Conservation (phyloP, 2,797 vertebrate species). For the Scomberomorus guttatus region DNA sequence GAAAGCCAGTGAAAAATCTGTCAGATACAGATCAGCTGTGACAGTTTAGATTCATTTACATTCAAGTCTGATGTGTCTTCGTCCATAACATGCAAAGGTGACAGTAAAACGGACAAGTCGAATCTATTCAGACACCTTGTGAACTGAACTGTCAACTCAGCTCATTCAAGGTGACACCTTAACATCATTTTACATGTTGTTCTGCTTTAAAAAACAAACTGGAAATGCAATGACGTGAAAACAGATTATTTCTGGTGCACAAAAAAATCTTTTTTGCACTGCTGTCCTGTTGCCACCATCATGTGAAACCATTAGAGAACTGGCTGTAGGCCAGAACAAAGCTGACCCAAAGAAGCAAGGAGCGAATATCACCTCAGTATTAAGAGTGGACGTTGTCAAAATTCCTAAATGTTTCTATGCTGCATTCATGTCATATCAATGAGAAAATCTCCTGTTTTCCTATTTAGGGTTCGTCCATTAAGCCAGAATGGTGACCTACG, state of each 20-base stretch:
- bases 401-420: not conserved
- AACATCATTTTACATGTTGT: slow-evolving; percentile 3
- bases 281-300: not conserved
- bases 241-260: not conserved
- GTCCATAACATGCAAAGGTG: slow-evolving; percentile 22
- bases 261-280: not conserved
- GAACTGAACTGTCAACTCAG: slow-evolving; percentile 16
- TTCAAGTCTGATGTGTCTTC: slow-evolving; percentile 19
- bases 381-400: not conserved
- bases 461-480: not conserved
- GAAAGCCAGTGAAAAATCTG: slow-evolving; percentile 12
- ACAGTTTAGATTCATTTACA: slow-evolving; percentile 44
- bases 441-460: not conserved
- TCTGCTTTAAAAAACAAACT: not conserved
- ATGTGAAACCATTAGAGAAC: slow-evolving; percentile 7
- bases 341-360: too few relatives aligned
- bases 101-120: slow-evolving; percentile 36
- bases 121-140: slow-evolving; percentile 12
- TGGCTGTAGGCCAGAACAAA: slow-evolving; percentile 7
- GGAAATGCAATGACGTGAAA: not conserved
- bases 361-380: not conserved
- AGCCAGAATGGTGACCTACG: too few relatives aligned
- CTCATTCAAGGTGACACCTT: slow-evolving; percentile 20
- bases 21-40: slow-evolving; percentile 34
- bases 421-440: not conserved